Evolutionary conservation across 2,797 vertebrate species (phyloP).

Genomic region (Periophthalmus magnuspinnatus): DNA sequence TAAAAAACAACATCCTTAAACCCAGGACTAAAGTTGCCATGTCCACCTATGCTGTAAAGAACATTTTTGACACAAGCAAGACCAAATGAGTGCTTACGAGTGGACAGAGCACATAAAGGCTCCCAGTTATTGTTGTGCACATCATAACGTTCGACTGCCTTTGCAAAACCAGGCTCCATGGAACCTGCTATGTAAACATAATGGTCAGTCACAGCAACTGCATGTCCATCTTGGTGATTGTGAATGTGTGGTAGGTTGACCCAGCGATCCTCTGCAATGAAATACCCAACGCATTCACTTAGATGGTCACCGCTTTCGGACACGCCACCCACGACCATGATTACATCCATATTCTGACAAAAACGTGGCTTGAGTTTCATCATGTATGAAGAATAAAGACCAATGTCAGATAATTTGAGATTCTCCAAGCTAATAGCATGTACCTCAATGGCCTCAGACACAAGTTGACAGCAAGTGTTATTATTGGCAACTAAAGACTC

Average conservation of each 20-base stretch:
- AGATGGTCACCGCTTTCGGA: conserved; percentile 90
- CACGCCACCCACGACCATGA: conserved; percentile 91
- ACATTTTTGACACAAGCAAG: conserved; percentile 83
- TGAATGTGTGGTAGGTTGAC: conserved; percentile 91
- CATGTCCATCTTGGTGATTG: conserved; percentile 91
- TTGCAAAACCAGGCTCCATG: conserved; percentile 91
- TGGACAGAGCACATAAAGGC: conserved; percentile 84
- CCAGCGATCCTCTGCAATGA: conserved; percentile 91
- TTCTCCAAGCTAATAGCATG: conserved; percentile 84
- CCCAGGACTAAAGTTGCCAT: conserved; percentile 91
- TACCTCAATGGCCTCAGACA: conserved; percentile 84
- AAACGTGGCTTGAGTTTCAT: conserved; percentile 81
- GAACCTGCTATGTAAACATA: conserved; percentile 91
- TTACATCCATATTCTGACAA: conserved; percentile 93
- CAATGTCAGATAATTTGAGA: conserved; percentile 75
- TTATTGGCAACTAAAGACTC: conserved; percentile 82
- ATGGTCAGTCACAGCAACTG: conserved; percentile 82
- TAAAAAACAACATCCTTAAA: conserved; percentile 91
- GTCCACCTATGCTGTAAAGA: conserved; percentile 89
- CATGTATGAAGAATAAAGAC: conserved; percentile 51
- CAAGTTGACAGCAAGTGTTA: conserved; percentile 78
- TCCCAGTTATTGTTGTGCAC: conserved; percentile 89
- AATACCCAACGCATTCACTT: conserved; percentile 92
- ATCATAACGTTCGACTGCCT: conserved; percentile 88
- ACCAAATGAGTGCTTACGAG: conserved; percentile 90